Evolutionary conservation across 2,888 invertebrate genomes (phyloP).

Genomic region (Agriopis leucophaearia): DNA sequence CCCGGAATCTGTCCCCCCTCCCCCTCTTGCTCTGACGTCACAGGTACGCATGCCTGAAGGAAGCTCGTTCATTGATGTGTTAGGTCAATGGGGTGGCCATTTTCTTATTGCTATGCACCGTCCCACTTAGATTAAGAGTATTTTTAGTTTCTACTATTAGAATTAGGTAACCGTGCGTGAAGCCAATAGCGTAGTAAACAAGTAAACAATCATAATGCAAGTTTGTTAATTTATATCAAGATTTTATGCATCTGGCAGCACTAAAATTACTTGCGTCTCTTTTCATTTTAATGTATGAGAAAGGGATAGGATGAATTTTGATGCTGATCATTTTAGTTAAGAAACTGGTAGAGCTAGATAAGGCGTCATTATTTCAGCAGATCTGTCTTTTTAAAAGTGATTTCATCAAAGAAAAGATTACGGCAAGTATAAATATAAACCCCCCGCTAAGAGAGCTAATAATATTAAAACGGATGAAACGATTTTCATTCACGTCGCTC

Average conservation of each 20-base stretch:
- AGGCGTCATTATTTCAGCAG: no score
- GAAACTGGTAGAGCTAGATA: no score
- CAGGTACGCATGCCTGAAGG: conserved; percentile 60
- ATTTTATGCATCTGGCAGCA: neutral
- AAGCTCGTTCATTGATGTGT: conserved; percentile 58
- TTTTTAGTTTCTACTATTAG: conserved; percentile 20
- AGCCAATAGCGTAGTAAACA: neutral
- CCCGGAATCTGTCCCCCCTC: conserved; percentile 38
- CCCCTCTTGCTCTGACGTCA: conserved; percentile 57
- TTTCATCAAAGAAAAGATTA: no score
- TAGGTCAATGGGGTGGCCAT: conserved; percentile 56
- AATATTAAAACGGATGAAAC: no score
- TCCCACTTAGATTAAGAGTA: conserved; percentile 42
- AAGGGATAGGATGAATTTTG: no score
- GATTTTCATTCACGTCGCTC: no score
- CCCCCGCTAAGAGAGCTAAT: no score
- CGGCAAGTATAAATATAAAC: no score
- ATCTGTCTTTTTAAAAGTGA: no score
- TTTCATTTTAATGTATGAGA: no score
- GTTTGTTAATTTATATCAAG: neutral
- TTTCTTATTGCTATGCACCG: conserved; percentile 45
- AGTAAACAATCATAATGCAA: neutral
- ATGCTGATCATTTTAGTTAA: no score
- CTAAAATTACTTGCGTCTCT: no score
- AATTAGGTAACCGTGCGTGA: neutral